Evolutionary conservation across 2,797 vertebrate species (phyloP), one percentile per base, ranked within the genome.

Genomic region (Notoglanidium macrostoma): DNA sequence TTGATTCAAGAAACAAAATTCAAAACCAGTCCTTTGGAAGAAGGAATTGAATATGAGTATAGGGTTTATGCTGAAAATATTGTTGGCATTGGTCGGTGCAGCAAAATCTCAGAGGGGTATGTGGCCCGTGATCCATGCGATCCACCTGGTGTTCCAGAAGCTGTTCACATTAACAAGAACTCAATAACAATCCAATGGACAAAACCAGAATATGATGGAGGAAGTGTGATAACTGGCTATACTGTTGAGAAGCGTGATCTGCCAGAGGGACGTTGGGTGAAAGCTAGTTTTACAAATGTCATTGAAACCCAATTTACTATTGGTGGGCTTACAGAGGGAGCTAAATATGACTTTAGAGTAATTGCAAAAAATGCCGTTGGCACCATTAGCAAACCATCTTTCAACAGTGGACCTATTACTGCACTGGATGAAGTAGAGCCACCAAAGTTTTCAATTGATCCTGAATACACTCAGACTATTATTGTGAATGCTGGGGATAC

Each of bases 331-430:
- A 98, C 97, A 87, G 98, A 99, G 95, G 97, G 98, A 89, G 94
- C 97, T 89, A 97, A 98, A 93, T 99, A 99, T 11, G 98, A 99
- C 93, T 99, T 99, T 90, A 98, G 98, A 96, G 97, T 99, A 87
- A 97, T 98, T 93, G 98, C 98, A 92, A 99, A 97, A 95, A 99
- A 99, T 92, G 97, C 98, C 88, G 98, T 97, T 83, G 98, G 98
- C 88, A 94, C 97, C 81, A 87, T 99, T 89, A 99, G 98, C 91
- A 99, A 97, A 91, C 97, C 98, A 85, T 99, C 98, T 86, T 99
- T 97, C 88, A 99, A 98, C 93, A 98, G 97, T 92, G 98, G 98
- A 92, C 97, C 98, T 83, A 98, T 99, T 91, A 97, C 95, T 90
- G 98, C 98, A 93, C 97, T 96, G 89, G 98, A 99, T 92, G 96